These are phyloP conservation scores for Heterocephalus glaber DNA, from an alignment of 2,113 vertebrate genomes.

Conservation along the genomic window DNA sequence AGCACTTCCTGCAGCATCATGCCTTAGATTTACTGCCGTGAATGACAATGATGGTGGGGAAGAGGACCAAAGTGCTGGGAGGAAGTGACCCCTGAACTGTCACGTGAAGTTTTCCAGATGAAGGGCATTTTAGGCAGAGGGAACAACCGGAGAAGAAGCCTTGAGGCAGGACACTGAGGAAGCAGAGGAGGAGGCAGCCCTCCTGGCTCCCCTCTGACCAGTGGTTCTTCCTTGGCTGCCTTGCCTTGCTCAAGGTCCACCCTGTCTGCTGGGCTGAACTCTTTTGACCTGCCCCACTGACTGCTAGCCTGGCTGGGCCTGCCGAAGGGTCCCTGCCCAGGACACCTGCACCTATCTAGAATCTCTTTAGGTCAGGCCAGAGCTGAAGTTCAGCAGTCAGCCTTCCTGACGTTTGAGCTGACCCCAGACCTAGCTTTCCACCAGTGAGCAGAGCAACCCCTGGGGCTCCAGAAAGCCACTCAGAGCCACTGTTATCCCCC, in stretches of 20 bases:
- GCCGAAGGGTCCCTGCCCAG: not conserved
- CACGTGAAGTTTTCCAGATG: not conserved
- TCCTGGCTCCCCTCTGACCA: not conserved
- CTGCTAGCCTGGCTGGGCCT: not conserved
- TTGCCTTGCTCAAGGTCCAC: not conserved
- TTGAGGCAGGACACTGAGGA: not conserved
- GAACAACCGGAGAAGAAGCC: not conserved
- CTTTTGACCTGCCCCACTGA: not conserved
- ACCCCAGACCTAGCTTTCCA: not conserved
- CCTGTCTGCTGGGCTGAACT: not conserved
- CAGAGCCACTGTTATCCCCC: not conserved
- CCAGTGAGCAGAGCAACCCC: not conserved
- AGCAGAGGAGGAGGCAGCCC: not conserved
- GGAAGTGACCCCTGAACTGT: not conserved
- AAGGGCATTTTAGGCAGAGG: not conserved
- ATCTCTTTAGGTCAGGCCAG: not conserved
- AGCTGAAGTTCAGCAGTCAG: not conserved
- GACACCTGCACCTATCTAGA: not conserved
- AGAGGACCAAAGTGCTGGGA: not conserved
- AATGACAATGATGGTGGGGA: not conserved
- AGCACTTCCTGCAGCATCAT: not conserved
- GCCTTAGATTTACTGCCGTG: not conserved
- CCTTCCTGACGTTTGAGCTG: not conserved
- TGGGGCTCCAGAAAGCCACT: not conserved
- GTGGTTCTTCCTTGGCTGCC: not conserved